Base-by-base conservation (phyloP, 2,888 invertebrate species). In the Lasioglossum lativentre region DNA sequence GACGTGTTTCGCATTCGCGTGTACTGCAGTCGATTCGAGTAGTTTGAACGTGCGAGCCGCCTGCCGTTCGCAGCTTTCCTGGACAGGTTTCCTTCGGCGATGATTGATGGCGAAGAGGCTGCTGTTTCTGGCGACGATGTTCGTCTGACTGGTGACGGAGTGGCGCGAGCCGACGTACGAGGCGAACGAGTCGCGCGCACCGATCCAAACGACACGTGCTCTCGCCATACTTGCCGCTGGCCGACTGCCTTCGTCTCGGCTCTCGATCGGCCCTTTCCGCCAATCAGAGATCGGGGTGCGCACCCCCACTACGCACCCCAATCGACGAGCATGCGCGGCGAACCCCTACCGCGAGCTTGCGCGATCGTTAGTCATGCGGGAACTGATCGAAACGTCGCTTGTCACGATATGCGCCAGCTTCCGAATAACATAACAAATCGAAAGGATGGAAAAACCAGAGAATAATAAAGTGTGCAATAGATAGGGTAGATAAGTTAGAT, bases 181-280 rank as follows among this genome's bases (percentile, higher is more conserved):
- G 78, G 42, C 76, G 14, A 40, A 34, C 45, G 73, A 82, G 63
- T 72, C 86, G 83, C 82, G 78, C 73, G 86, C 78, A 87, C 74
- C 79, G 66, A 79, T 66, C 6, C 71, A 66, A 80, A 45, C 78
- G 80, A 90, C 93, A 91, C 93, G 92, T 93, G 92, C 91, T 90
- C 83, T 90, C 86, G 86, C 89, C 94, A 93, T 93, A 91, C 92
- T 92, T 90, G 88, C 86, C 91, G 89, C 91, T 90, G 85, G 91
- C 90, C 92, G 91, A 94, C 94, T 93, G 89, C 45, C 75, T 56
- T 56, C 27, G 38, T 40, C 42, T 68, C 56, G 72, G 40, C 63
- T 76, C 78, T 70, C 45, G 78, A 75, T 81, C 75, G 42, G 23
- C 2, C 1, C 6, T n/a, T n/a, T 82, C 78, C 30, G n/a, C 89